Percentiles rank a stretch among this genome's conserved stretches.
Conservation (phyloP, 2,888 invertebrate genomes). For the Melanchra persicariae region DNA sequence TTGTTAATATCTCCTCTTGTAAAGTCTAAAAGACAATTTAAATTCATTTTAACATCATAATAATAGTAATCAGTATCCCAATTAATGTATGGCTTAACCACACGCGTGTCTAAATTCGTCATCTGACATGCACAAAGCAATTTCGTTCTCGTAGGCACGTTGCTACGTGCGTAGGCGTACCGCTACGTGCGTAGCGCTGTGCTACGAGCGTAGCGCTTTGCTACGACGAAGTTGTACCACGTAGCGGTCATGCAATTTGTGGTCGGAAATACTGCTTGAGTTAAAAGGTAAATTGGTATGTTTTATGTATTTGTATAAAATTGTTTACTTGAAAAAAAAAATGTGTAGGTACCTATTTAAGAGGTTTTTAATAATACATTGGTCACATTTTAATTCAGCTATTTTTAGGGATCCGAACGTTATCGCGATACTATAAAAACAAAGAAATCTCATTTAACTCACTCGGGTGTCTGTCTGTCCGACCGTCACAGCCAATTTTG, state of each 20-base stretch:
- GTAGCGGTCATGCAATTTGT: not conserved
- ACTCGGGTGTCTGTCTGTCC: too few species aligned
- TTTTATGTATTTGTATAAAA: not conserved
- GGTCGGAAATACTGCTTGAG: not conserved
- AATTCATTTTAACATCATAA: not conserved
- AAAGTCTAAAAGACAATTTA: not conserved
- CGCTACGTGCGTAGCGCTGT: conserved; percentile 43
- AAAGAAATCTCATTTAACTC: too few species aligned
- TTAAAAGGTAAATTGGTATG: not conserved
- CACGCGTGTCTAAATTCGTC: not conserved
- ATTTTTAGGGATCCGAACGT: too few species aligned
- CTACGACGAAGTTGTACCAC: not conserved
- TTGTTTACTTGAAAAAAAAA: not conserved
- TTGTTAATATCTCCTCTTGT: too few species aligned
- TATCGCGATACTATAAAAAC: too few species aligned
- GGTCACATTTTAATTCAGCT: too few species aligned
- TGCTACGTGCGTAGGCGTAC: conserved; percentile 27
- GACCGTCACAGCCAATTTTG: too few species aligned
- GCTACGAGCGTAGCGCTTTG: conserved; percentile 44
- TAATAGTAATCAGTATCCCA: not conserved
- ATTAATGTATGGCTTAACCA: conserved; percentile 1
- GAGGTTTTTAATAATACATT: too few species aligned
- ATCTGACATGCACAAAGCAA: conserved; percentile 14
- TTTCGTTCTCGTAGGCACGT: conserved; percentile 19
- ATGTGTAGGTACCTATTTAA: too few species aligned